Percentiles rank a stretch among this genome's conserved stretches.
phyloP scores from a whole-genome alignment of 2,888 invertebrate species.

The Sminthurinus aureus region DNA sequence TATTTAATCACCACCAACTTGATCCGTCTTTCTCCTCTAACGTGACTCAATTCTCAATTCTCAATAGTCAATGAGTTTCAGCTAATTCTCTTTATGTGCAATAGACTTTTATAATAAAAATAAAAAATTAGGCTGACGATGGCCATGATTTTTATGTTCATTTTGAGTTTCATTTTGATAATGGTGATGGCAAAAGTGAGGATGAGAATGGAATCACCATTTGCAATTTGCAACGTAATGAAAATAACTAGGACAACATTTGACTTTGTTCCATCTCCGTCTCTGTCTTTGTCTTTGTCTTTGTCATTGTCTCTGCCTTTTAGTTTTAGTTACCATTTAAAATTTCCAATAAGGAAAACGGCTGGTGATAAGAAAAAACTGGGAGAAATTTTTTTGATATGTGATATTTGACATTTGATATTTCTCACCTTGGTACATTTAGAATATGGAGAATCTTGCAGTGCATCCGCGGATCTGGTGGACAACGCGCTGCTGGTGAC shows the following conservation, averaged over 20 bases:
- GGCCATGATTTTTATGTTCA: too few relatives aligned
- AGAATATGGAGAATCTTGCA: conserved; percentile 76
- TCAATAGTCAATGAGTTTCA: too few relatives aligned
- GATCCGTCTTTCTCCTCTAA: too few relatives aligned
- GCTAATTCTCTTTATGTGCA: too few relatives aligned
- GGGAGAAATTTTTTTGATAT: too few relatives aligned
- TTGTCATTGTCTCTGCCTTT: too few relatives aligned
- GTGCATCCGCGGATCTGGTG: conserved; percentile 61
- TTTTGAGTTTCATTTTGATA: not conserved
- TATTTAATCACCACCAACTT: not conserved
- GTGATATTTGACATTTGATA: not conserved
- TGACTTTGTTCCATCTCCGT: too few relatives aligned
- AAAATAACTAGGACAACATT: not conserved
- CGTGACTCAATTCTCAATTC: too few relatives aligned
- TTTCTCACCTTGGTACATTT: conserved; percentile 72
- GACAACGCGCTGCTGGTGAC: conserved; percentile 66
- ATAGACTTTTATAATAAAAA: not conserved
- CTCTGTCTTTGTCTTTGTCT: too few relatives aligned
- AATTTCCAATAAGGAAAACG: too few relatives aligned
- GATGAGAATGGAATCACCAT: not conserved
- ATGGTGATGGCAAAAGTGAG: not conserved
- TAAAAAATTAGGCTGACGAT: not conserved
- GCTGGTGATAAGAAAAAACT: too few relatives aligned
- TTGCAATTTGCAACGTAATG: not conserved
- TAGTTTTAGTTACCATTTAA: too few relatives aligned